A percentile compares a stretch with the other conserved stretches of the same genome.
Conservation (phyloP, 2,888 invertebrate species). For the Teleogryllus oceanicus region DNA sequence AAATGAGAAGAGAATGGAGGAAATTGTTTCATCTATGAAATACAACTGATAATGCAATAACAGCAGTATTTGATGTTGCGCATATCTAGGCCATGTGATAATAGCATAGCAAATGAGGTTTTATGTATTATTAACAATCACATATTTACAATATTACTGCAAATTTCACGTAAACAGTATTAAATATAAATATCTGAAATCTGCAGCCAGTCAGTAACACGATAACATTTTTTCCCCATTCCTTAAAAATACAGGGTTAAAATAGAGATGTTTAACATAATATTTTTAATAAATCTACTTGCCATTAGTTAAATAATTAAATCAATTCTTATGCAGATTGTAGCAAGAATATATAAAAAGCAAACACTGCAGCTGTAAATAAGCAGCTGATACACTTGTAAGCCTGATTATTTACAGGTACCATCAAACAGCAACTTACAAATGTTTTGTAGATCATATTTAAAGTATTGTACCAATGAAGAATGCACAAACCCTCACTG, state of each 20-base stretch:
- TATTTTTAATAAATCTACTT: not conserved
- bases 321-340: not conserved
- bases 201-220: not conserved
- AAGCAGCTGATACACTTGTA: no score
- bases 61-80: not conserved
- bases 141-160: not conserved
- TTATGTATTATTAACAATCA: not conserved
- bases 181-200: constrained; percentile 18
- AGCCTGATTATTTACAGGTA: no score
- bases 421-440: no score
- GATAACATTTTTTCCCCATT: not conserved
- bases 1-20: no score
- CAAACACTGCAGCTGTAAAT: no score
- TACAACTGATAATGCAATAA: not conserved
- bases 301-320: not conserved
- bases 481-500: no score
- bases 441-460: no score
- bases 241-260: not conserved
- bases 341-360: no score
- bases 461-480: no score
- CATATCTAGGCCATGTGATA: not conserved
- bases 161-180: not conserved
- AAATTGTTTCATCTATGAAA: no score
- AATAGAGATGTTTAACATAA: not conserved
- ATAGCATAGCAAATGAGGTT: not conserved